Base-by-base conservation (phyloP, 1,140 invertebrate species). In the Nomia melanderi region DNA sequence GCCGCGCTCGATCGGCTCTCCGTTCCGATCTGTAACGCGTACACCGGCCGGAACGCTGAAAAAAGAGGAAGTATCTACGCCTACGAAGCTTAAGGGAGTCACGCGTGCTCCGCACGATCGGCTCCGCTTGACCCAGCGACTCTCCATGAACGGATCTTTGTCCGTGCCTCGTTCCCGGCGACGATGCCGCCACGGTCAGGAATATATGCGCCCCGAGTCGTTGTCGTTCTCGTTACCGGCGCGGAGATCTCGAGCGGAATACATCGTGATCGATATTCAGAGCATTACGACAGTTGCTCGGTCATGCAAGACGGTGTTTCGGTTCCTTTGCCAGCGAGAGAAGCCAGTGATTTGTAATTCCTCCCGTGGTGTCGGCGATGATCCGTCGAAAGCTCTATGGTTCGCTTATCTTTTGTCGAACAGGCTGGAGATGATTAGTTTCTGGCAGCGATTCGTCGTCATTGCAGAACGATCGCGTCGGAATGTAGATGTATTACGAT, bases 281-380 rank as follows among this genome's bases (percentile, higher is more conserved):
- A 12, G 74, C 41, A 31, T 78, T 82, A 27, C 80, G 71, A 75
- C 79, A 79, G 12, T 20, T 64, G 64, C 25, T 54, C 75, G 69
- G 36, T 82, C 75, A 80, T 70, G 81, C 81, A 60, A 65, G 31
- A 82, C 81, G 53, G 69, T 78, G 67, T 54, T 77, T 77, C 66
- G 36, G 44, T 82, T 77, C 63, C 53, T 54, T 82, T 72, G 65
- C n/a, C n/a, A n/a, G 44, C 50, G 59, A 53, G 25, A 53, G 20
- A 44, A 5, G 41, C n/a, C n/a, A n/a, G n/a, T n/a, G n/a, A n/a
- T n/a, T n/a, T n/a, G n/a, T n/a, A n/a, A n/a, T n/a, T n/a, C n/a
- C n/a, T n/a, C n/a, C n/a, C n/a, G n/a, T n/a, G n/a, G n/a, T n/a
- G n/a, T n/a, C n/a, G n/a, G n/a, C n/a, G n/a, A n/a, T n/a, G n/a